phyloP scores from a whole-genome alignment of 1,140 invertebrate species.

The Hycleus cichorii region DNA sequence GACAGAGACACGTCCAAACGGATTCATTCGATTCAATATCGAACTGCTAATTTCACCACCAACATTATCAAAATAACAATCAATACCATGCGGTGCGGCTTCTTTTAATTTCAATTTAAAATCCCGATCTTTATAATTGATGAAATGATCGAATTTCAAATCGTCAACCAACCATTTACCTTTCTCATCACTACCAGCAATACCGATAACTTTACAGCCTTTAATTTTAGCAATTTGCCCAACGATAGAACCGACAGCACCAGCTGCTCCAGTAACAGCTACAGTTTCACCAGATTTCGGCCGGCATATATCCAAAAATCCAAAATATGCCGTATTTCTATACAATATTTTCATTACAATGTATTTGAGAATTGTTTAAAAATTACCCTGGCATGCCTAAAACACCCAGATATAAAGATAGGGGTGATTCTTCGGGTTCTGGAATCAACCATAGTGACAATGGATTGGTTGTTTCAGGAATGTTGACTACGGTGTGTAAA shows the following conservation, averaged over 20 bases:
- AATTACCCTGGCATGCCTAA: constrained; percentile 51
- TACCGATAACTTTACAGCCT: constrained; percentile 62
- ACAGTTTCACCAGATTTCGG: constrained; percentile 60
- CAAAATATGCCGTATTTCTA: constrained; percentile 64
- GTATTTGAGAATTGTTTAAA: not conserved
- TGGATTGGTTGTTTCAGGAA: constrained; percentile 4
- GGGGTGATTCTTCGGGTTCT: constrained; percentile 31
- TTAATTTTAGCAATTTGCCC: constrained; percentile 68
- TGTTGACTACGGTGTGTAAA: constrained; percentile 44
- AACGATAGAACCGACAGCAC: constrained; percentile 61
- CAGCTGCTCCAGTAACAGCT: constrained; percentile 56
- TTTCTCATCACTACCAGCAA: constrained; percentile 61
- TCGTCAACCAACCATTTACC: constrained; percentile 56
- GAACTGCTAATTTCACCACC: constrained; percentile 56
- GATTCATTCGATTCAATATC: constrained; percentile 56
- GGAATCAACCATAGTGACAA: constrained; percentile 18
- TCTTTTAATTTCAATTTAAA: constrained; percentile 48
- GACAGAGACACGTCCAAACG: constrained; percentile 52
- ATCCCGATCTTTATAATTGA: constrained; percentile 60
- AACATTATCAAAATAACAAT: constrained; percentile 69
- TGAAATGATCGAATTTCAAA: constrained; percentile 56
- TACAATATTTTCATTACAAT: constrained; percentile 24
- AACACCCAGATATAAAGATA: constrained; percentile 45
- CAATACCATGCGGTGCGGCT: constrained; percentile 57
- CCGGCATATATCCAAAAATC: constrained; percentile 52